Percentiles rank a stretch among this genome's conserved stretches.
Evolutionary conservation across 2,797 vertebrate genomes (phyloP).

Genomic region (Paguma larvata): DNA sequence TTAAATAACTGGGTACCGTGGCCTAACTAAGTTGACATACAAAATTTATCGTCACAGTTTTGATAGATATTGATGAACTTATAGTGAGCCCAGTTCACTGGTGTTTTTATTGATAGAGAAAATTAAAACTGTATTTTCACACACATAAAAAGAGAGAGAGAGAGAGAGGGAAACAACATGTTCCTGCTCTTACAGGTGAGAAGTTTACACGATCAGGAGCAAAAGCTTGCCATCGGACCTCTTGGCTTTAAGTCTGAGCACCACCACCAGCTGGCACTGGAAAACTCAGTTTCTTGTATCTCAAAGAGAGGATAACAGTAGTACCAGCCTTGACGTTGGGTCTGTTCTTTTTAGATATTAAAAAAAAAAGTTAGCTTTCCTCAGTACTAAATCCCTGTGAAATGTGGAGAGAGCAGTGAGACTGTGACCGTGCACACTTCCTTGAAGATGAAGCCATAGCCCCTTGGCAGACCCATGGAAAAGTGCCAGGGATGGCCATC

Average conservation of each 20-base stretch:
- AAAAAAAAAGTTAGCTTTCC: not conserved
- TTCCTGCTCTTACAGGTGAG: not conserved
- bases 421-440: too few species aligned
- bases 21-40: not conserved
- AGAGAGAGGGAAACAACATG: not conserved
- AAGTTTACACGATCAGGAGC: not conserved
- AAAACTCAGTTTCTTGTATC: not conserved
- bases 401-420: not conserved
- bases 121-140: not conserved
- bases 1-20: not conserved
- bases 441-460: not conserved
- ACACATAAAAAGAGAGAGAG: not conserved
- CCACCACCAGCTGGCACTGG: not conserved
- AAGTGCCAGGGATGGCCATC: not conserved
- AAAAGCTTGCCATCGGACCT: not conserved
- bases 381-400: not conserved
- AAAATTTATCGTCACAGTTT: not conserved
- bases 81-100: not conserved
- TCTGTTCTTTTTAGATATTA: not conserved
- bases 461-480: too few species aligned
- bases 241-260: not conserved
- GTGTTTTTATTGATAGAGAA: not conserved
- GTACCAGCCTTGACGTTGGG: not conserved
- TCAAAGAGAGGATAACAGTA: not conserved
- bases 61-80: not conserved